phyloP scores from a whole-genome alignment of 2,797 vertebrate species.

The Steatocranus sp. region DNA sequence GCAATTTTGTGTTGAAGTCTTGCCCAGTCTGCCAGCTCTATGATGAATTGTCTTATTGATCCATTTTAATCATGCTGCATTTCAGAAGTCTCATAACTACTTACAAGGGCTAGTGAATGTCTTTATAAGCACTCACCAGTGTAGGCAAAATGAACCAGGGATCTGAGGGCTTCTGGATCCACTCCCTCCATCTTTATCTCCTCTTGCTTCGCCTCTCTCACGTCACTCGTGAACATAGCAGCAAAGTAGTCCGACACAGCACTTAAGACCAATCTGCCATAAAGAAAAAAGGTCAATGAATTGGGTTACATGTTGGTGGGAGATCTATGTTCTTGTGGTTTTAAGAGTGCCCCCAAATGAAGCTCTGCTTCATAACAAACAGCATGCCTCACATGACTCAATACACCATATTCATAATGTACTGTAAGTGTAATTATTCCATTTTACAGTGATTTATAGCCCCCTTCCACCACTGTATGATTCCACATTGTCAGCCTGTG shows the following conservation, averaged over 20 bases:
- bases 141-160: constrained; percentile 94
- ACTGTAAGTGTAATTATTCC: neutral
- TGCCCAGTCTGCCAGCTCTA: neutral
- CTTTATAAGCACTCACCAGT: constrained; percentile 84
- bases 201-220: constrained; percentile 93
- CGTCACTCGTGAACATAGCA: constrained; percentile 97
- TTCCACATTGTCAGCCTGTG: neutral
- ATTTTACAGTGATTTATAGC: constrained; percentile 12
- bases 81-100: constrained; percentile 39
- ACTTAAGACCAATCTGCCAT: constrained; percentile 87
- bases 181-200: constrained; percentile 98
- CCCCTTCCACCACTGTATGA: neutral
- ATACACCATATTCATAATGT: neutral
- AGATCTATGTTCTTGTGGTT: neutral
- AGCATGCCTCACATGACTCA: neutral
- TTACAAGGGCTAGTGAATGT: constrained; percentile 43
- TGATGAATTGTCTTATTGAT: constrained; percentile 44
- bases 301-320: neutral
- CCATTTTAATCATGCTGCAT: constrained; percentile 49
- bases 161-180: constrained; percentile 89
- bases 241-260: constrained; percentile 97
- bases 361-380: neutral
- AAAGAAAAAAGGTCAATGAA: constrained; percentile 33
- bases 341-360: neutral
- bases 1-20: neutral